Evolutionary conservation across 2,797 vertebrate species (phyloP).

Genomic region (Notolepis coatsorum): DNA sequence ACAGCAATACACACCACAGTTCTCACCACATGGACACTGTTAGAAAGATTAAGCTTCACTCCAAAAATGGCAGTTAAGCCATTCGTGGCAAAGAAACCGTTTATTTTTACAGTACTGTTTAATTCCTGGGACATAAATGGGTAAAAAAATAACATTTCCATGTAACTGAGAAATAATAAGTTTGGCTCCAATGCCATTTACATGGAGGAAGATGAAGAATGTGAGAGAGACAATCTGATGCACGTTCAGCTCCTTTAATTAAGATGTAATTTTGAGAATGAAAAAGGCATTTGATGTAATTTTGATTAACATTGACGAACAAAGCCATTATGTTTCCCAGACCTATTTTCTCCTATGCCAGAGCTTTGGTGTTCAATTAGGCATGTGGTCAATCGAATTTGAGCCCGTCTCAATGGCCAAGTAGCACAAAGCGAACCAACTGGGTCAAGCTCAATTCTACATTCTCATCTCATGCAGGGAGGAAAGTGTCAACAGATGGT

Average conservation of each 20-base stretch:
- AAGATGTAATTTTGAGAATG: no score
- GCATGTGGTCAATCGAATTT: constrained; percentile 1
- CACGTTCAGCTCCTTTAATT: no score
- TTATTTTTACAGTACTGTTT: constrained; percentile 34
- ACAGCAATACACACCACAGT: constrained; percentile 36
- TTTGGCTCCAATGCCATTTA: background rate
- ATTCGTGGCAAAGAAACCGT: constrained; percentile 43
- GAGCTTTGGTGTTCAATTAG: constrained; percentile 4
- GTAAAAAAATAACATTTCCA: constrained; percentile 19
- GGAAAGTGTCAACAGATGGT: constrained; percentile 7
- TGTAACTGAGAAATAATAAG: constrained; percentile 15
- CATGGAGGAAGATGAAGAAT: constrained; percentile 14
- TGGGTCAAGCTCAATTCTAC: constrained; percentile 33
- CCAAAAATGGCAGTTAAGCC: constrained; percentile 45
- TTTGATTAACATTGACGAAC: no score
- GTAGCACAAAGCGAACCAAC: constrained; percentile 10
- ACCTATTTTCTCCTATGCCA: constrained; percentile 15
- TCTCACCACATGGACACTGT: constrained; percentile 49
- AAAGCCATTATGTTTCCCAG: constrained; percentile 10
- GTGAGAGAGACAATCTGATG: background rate
- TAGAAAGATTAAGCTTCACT: constrained; percentile 53
- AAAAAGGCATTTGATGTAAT: no score
- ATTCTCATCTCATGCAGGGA: constrained; percentile 20
- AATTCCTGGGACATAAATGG: constrained; percentile 10
- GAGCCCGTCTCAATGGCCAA: background rate